Evolutionary conservation across 2,797 vertebrate genomes (phyloP).

Genomic region (Podarcis siculus): DNA sequence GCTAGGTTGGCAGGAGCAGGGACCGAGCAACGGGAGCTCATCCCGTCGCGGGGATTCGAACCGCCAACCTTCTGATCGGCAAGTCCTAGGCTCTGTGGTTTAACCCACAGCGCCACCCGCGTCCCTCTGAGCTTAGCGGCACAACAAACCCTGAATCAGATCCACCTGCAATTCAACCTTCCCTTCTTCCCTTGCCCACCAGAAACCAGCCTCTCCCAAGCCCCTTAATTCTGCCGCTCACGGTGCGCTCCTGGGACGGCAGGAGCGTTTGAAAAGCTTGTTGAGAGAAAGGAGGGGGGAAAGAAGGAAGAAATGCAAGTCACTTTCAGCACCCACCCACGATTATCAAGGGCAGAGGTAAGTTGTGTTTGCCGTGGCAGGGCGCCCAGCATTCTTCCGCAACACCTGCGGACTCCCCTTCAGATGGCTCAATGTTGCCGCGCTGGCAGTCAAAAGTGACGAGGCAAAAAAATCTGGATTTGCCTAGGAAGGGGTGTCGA

Average conservation of each 20-base stretch:
- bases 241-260: not conserved
- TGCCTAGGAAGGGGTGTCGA: not conserved
- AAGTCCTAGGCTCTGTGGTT: no score
- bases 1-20: no score
- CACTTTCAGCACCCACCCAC: slow-evolving; percentile 15
- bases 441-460: slow-evolving; percentile 8
- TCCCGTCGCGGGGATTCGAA: no score
- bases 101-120: no score
- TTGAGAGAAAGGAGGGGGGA: not conserved
- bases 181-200: slow-evolving; percentile 30
- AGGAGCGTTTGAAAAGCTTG: not conserved
- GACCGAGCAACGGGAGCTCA: no score
- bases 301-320: slow-evolving; percentile 51
- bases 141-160: slow-evolving; percentile 12
- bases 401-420: slow-evolving; percentile 34
- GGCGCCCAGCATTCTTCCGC: slow-evolving; percentile 28
- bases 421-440: slow-evolving; percentile 23
- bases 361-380: slow-evolving; percentile 57
- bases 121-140: slow-evolving; percentile 44
- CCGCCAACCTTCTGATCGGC: no score
- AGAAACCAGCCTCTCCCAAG: slow-evolving; percentile 23
- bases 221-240: slow-evolving; percentile 43
- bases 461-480: slow-evolving; percentile 15
- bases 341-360: slow-evolving; percentile 26
- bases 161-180: slow-evolving; percentile 4